phyloP scores from a whole-genome alignment of 2,113 vertebrate species.

The Colossoma macropomum region DNA sequence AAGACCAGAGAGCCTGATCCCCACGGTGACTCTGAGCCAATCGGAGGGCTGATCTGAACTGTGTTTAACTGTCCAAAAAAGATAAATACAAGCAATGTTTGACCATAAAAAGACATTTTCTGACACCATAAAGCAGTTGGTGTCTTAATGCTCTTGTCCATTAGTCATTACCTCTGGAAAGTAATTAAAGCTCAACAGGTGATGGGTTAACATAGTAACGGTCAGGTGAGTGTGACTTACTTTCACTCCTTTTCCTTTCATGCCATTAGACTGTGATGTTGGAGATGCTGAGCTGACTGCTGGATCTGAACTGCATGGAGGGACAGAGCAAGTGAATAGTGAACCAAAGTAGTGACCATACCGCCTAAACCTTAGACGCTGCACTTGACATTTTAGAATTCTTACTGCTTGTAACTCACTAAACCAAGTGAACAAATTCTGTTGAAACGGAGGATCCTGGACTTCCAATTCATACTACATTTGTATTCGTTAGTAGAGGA shows the following conservation, averaged over 20 bases:
- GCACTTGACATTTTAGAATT: no score
- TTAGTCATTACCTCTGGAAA: not conserved
- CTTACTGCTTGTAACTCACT: no score
- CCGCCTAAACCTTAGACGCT: no score
- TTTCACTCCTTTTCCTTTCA: slow-evolving; percentile 37
- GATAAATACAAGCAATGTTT: not conserved
- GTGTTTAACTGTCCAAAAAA: slow-evolving; percentile 45
- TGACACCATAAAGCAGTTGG: not conserved
- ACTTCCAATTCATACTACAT: no score
- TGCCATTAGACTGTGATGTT: not conserved
- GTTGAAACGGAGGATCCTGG: no score
- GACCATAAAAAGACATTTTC: not conserved
- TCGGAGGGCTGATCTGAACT: slow-evolving; percentile 44
- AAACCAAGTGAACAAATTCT: no score
- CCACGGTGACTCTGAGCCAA: slow-evolving; percentile 8
- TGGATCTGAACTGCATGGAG: slow-evolving; percentile 17
- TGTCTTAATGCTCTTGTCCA: not conserved
- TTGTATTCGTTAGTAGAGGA: no score
- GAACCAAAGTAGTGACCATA: not conserved
- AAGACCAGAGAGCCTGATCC: slow-evolving; percentile 31
- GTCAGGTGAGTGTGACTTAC: slow-evolving; percentile 9
- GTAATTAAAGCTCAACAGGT: not conserved
- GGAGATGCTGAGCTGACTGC: slow-evolving; percentile 12
- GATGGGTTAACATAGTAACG: not conserved
- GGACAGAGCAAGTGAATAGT: not conserved